Evolutionary conservation across 1,140 invertebrate genomes (phyloP).

Genomic region (Gryllus bimaculatus): DNA sequence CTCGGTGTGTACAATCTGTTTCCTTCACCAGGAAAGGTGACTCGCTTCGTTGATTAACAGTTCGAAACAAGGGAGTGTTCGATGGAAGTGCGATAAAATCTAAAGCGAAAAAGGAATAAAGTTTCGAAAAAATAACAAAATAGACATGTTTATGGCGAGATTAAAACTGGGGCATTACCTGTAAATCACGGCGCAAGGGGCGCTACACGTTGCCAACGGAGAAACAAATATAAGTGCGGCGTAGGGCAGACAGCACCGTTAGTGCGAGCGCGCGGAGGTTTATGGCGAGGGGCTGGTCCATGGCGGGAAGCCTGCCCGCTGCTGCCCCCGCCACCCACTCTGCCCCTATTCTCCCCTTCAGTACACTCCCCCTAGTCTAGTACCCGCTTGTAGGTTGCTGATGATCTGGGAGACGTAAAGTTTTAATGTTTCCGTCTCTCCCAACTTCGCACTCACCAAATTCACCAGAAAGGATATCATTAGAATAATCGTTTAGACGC

Average conservation of each 20-base stretch:
- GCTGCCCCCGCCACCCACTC: neutral
- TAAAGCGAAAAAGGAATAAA: neutral
- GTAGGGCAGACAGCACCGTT: neutral
- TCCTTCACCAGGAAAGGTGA: too few species aligned
- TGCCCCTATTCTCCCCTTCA: neutral
- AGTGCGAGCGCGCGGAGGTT: neutral
- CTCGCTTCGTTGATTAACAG: too few species aligned
- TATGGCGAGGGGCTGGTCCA: neutral
- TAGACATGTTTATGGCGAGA: constrained; percentile 1
- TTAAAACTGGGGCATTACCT: neutral
- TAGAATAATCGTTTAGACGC: too few species aligned
- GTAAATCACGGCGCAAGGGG: neutral
- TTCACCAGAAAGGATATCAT: too few species aligned
- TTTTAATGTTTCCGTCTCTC: neutral
- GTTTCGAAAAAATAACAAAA: neutral
- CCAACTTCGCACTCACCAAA: too few species aligned
- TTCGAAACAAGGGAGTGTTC: neutral
- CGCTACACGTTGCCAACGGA: neutral
- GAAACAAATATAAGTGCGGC: neutral
- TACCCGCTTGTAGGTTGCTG: too few species aligned
- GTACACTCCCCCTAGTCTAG: neutral
- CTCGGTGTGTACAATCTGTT: too few species aligned
- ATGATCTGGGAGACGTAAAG: too few species aligned
- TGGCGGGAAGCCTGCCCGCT: neutral
- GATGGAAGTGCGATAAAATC: neutral